Evolutionary conservation across 2,113 vertebrate species (phyloP).

Genomic region (Grammomys dolichurus): DNA sequence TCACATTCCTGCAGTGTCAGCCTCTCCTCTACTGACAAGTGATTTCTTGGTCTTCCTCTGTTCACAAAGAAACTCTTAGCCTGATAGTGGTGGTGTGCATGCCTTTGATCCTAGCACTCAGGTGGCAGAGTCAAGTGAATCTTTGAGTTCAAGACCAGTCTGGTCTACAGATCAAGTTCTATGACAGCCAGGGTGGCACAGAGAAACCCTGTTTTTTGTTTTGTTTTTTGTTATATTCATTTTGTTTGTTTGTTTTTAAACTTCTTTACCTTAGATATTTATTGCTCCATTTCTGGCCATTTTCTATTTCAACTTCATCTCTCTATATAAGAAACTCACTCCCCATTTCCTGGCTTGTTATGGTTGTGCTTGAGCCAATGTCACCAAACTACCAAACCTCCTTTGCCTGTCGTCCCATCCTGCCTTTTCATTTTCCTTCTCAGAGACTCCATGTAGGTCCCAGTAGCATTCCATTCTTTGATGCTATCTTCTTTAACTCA

Average conservation of each 20-base stretch:
- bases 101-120: neutral
- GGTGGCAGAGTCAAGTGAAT: neutral
- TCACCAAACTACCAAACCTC: neutral
- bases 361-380: neutral
- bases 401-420: neutral
- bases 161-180: neutral
- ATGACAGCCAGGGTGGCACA: neutral
- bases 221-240: too few species aligned
- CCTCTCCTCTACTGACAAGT: neutral
- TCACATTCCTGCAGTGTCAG: neutral
- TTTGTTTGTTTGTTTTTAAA: too few species aligned
- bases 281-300: conserved; percentile 27
- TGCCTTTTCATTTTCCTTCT: conserved; percentile 38
- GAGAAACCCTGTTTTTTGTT: neutral
- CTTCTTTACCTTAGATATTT: neutral
- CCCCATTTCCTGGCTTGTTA: conserved; percentile 34
- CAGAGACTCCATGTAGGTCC: neutral
- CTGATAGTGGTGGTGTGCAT: neutral
- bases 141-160: neutral
- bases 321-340: conserved; percentile 25
- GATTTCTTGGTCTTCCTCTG: conserved; percentile 42
- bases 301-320: conserved; percentile 11
- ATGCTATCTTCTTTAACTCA: conserved; percentile 28
- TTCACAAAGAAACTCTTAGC: neutral
- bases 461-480: neutral